Evolutionary conservation across 1,140 invertebrate species (phyloP), one percentile per base, ranked within the genome.

Genomic region (Tachypleus tridentatus): DNA sequence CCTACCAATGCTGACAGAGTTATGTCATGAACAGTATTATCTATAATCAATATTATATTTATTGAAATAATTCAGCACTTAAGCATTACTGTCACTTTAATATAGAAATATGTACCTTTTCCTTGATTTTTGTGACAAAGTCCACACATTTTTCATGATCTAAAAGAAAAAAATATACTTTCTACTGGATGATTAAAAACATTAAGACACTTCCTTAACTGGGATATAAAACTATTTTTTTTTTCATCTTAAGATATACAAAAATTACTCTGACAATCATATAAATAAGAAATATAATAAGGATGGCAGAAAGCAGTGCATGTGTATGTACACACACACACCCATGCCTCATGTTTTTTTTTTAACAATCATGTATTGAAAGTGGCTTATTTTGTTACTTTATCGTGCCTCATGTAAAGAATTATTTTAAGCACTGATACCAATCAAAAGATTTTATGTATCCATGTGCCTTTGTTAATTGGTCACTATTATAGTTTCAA

Each of bases 81-180:
- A 3, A 6, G 7, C 11, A 11, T n/a, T 7, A 8, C 50, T 51
- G 6, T 2, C 48, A 54, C 3, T 52, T 8, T 61, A 7, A 7
- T 54, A 61, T n/a, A 61, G 6, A 51, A 47, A 11, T 10, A 58
- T 9, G 10, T 69, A 64, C 67, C 64, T 69, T 73, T 62, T 70
- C 71, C 60, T 73, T 71, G 3, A 72, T 69, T 58, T 69, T 69
- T 3, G 54, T 59, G 50, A 73, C 56, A 66, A 73, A 72, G 48
- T 69, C 64, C 10, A 73, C 11, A 48, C 62, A 63, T 49, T 67
- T 63, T 47, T 73, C 67, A 58, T 61, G 62, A 61, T 69, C 61
- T 51, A 11, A 57, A 57, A 60, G 50, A 54, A 53, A 62, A 6
- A 62, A 4, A 62, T 8, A 11, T 59, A 48, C 49, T 10, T 5